Base-by-base conservation (phyloP, 2,797 vertebrate genomes). In the Hybognathus amarus region DNA sequence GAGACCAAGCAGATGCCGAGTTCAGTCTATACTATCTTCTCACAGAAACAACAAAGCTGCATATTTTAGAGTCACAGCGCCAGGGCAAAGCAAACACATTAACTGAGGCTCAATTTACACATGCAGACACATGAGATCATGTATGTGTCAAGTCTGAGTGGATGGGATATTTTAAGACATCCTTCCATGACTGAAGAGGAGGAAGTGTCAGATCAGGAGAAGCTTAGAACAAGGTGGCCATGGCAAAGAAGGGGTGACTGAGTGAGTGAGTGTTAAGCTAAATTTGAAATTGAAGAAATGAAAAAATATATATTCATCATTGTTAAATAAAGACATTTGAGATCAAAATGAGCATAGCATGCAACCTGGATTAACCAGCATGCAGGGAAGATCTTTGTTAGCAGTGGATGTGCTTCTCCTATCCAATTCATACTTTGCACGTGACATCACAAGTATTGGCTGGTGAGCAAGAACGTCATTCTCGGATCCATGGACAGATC, bases 101-200 rank as follows among this genome's bases (percentile, higher is more conserved):
- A 87, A 38, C 24, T 1, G 70, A 79, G 36, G 24, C 66, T 47
- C 38, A 20, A 30, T 69, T 36, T 77, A 68, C 66, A 69, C 66
- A 52, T 22, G 17, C 24, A 4, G 18, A 50, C 42, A 66, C 38
- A 33, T 76, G 33, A 63, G 59, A 78, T 73, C 68, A 66, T 38
- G 36, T 64, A 45, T 74, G 52, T 79, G 36, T 6, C 7, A 59
- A 73, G 24, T 56, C 71, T 36, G 36, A 81, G 24, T 59, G 42
- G 68, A 71, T 22, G 6, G 69, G 42, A 83, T 83, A 86, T 88
- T 88, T 83, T 80, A 83, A 86, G 79, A 45, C 67, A n/a, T 52
- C 59, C 70, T 70, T 86, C 54, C 80, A 84, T 77, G 75, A 77
- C 78, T 82, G 18, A 88, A 79, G 47, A 70, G 77, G 63, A 76